phyloP scores from a whole-genome alignment of 1,140 invertebrate species.

The Trissolcus basalis region DNA sequence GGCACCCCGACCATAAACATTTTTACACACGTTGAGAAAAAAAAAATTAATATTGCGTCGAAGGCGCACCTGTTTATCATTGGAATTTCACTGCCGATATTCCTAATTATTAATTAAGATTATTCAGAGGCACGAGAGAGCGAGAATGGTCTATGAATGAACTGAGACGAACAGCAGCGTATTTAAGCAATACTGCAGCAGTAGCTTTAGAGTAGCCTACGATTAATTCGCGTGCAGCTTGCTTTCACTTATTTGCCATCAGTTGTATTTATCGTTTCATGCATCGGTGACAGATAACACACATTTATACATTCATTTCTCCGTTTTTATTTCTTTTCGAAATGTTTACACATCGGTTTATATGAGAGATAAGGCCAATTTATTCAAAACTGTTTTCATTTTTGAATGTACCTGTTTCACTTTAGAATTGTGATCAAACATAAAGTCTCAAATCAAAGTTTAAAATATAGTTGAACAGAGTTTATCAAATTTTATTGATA shows the following conservation, averaged over 20 bases:
- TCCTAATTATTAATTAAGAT: slow-evolving; percentile 74
- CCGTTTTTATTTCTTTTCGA: no score
- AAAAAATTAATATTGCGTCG: slow-evolving; percentile 53
- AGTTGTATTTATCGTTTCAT: neutral
- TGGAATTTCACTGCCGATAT: slow-evolving; percentile 78
- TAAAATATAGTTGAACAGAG: no score
- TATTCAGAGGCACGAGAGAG: slow-evolving; percentile 48
- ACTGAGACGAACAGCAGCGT: slow-evolving; percentile 51
- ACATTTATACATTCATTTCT: no score
- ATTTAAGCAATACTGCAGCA: slow-evolving; percentile 61
- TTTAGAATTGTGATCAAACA: no score
- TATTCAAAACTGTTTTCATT: slow-evolving; percentile 2
- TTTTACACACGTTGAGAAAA: slow-evolving; percentile 61
- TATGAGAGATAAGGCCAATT: no score
- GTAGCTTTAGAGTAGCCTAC: slow-evolving; percentile 67
- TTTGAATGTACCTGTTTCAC: slow-evolving; percentile 2
- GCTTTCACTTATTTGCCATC: slow-evolving; percentile 33
- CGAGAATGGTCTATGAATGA: slow-evolving; percentile 32
- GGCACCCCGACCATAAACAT: slow-evolving; percentile 66
- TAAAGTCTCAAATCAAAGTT: no score
- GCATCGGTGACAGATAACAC: no score
- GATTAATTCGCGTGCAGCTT: slow-evolving; percentile 47
- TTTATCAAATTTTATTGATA: no score
- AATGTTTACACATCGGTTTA: no score
- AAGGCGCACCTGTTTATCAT: slow-evolving; percentile 72